phyloP scores from a whole-genome alignment of 92 coral and sea anemone species.

The Meandrina meandrites region DNA sequence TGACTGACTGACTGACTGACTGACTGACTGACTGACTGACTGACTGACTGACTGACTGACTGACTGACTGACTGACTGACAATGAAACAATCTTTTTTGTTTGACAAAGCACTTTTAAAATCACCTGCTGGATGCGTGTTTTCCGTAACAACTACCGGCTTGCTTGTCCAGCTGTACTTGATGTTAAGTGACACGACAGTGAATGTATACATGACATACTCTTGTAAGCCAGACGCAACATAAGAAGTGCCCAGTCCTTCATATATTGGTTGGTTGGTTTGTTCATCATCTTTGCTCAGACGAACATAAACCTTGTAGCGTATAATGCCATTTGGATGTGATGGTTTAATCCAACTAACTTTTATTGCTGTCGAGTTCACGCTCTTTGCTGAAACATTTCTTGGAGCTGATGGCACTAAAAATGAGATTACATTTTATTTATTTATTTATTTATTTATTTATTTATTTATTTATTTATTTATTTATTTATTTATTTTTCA shows the following conservation, averaged over 20 bases:
- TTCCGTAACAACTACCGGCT: constrained; percentile 38
- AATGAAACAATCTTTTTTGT: neutral
- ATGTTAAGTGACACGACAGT: constrained; percentile 65
- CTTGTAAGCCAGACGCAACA: constrained; percentile 53
- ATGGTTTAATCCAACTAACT: constrained; percentile 57
- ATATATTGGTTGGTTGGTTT: constrained; percentile 24
- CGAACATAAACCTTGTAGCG: constrained; percentile 47
- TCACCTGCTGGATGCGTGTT: constrained; percentile 74
- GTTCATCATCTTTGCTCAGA: constrained; percentile 17
- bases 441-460: too few relatives aligned
- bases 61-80: neutral
- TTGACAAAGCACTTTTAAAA: neutral
- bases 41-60: neutral
- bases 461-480: too few relatives aligned
- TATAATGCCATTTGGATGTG: constrained; percentile 67
- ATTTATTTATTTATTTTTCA: too few relatives aligned
- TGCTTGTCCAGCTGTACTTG: constrained; percentile 44
- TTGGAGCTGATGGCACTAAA: constrained; percentile 77
- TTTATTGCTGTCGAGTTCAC: constrained; percentile 62
- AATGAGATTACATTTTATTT: neutral
- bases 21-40: neutral
- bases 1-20: neutral
- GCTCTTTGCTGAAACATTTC: constrained; percentile 63
- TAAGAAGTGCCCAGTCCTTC: constrained; percentile 47
- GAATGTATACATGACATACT: constrained; percentile 56